Conservation (phyloP, 37 sponge, comb jelly and placozoan genomes). For the Sycon ciliatum region DNA sequence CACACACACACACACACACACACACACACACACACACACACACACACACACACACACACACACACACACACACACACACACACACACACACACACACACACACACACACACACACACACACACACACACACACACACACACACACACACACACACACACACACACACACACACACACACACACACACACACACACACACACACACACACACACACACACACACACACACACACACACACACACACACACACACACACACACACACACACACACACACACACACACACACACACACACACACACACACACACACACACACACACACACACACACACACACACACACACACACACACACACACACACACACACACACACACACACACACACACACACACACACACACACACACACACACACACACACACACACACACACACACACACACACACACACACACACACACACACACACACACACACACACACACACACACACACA, state of each 20-base stretch:
- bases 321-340: background rate
- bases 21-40: constrained; percentile 19
- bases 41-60: constrained; percentile 17
- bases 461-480: background rate
- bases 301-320: background rate
- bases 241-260: constrained; percentile 29
- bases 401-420: background rate
- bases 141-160: constrained; percentile 22
- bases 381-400: background rate
- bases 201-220: constrained; percentile 17
- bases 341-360: background rate
- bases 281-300: background rate
- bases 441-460: background rate
- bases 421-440: background rate
- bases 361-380: background rate
- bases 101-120: constrained; percentile 24
- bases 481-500: background rate
- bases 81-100: constrained; percentile 24
- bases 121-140: constrained; percentile 24
- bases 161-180: constrained; percentile 24
- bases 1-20: constrained; percentile 19
- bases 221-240: constrained; percentile 19
- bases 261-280: background rate
- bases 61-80: constrained; percentile 19
- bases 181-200: constrained; percentile 21